Evolutionary conservation across 2,113 vertebrate genomes (phyloP).

Genomic region (Tetrax tetrax): DNA sequence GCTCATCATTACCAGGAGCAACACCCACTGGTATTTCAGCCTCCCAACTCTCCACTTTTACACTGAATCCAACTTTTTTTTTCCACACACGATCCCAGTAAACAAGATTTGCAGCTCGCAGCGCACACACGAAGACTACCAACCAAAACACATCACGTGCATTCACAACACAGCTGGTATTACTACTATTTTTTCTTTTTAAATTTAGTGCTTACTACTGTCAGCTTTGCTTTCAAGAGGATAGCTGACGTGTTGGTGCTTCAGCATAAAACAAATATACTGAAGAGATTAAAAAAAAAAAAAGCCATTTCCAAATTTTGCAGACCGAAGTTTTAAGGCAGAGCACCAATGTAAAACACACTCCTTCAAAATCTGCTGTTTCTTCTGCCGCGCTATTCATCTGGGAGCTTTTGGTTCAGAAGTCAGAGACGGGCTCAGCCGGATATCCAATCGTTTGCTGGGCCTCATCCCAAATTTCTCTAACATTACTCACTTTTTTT

Average conservation of each 20-base stretch:
- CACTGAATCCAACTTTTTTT: background rate
- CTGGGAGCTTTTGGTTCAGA: background rate
- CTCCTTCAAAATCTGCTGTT: background rate
- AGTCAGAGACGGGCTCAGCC: background rate
- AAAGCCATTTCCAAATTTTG: background rate
- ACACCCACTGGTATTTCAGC: background rate
- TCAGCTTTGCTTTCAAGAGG: background rate
- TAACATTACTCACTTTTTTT: background rate
- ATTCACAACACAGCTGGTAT: background rate
- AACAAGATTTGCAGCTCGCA: background rate
- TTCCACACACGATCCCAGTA: background rate
- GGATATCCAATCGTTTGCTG: background rate
- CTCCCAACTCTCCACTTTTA: background rate
- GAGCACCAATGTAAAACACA: background rate
- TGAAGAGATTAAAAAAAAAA: background rate
- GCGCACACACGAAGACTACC: background rate
- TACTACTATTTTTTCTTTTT: background rate
- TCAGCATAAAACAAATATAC: background rate
- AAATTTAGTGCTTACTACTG: background rate
- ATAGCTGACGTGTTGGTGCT: background rate
- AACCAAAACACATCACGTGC: background rate
- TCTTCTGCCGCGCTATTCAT: background rate
- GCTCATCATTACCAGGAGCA: background rate
- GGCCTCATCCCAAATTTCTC: conserved; percentile 50
- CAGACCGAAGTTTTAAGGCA: background rate